A percentile compares a stretch with the other conserved stretches of the same genome.
These are phyloP conservation scores for Synanceia verrucosa DNA, from an alignment of 2,797 vertebrate species.

Conservation along the genomic window DNA sequence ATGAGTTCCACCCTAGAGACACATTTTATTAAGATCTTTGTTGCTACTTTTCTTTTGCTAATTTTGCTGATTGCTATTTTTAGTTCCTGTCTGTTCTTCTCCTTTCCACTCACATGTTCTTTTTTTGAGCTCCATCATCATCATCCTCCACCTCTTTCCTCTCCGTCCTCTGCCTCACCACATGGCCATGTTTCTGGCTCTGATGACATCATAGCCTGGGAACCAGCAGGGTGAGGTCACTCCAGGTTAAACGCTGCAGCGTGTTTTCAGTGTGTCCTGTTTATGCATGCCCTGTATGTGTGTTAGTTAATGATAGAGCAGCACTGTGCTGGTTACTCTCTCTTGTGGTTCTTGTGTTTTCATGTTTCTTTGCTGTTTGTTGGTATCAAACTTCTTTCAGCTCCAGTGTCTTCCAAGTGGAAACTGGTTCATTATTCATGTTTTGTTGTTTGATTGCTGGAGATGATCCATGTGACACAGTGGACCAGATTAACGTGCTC, in stretches of 20 bases:
- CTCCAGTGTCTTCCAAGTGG: background rate
- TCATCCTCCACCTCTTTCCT: background rate
- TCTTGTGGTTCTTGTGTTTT: constrained; percentile 32
- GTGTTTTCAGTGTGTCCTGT: constrained; percentile 60
- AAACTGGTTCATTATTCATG: background rate
- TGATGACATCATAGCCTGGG: constrained; percentile 64
- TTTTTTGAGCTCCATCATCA: background rate
- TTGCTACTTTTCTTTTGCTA: background rate
- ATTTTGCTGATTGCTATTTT: background rate
- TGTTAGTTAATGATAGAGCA: constrained; percentile 64
- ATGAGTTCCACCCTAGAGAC: too few relatives aligned
- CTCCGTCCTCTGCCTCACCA: constrained; percentile 30
- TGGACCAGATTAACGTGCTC: background rate
- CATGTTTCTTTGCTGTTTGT: constrained; percentile 15
- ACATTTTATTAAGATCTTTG: too few relatives aligned
- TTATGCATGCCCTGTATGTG: constrained; percentile 33
- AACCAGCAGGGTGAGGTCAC: constrained; percentile 65
- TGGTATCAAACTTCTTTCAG: background rate
- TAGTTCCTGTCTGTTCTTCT: background rate
- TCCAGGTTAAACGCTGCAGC: constrained; percentile 39
- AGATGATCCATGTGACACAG: background rate
- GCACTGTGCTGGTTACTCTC: constrained; percentile 15
- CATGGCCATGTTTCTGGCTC: constrained; percentile 36
- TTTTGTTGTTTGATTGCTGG: background rate
- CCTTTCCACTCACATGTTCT: background rate